These are phyloP conservation scores for Orchesellides sinensis DNA, from an alignment of 2,888 invertebrate genomes.

Conservation along the genomic window DNA sequence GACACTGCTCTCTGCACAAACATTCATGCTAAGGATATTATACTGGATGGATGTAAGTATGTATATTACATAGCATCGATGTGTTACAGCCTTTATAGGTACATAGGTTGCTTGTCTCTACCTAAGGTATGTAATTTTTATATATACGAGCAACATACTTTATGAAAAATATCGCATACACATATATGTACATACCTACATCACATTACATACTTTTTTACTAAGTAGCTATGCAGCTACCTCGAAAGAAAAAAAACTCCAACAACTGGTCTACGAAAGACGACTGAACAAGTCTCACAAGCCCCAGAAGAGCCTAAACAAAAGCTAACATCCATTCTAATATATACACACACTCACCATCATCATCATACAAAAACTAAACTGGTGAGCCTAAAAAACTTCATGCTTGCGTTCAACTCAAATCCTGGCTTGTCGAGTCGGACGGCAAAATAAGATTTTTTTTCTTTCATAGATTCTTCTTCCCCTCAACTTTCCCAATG, in stretches of 20 bases:
- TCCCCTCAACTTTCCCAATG: conserved; percentile 38
- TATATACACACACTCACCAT: conserved; percentile 26
- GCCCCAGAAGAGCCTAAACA: conserved; percentile 43
- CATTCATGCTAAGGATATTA: too few species aligned
- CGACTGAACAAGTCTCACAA: conserved; percentile 44
- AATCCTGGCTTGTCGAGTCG: conserved; percentile 46
- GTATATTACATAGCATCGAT: too few species aligned
- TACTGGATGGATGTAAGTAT: too few species aligned
- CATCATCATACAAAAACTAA: conserved; percentile 32
- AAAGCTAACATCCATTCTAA: conserved; percentile 51
- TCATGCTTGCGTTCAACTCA: conserved; percentile 13
- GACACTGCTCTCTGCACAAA: too few species aligned
- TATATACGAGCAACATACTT: neutral
- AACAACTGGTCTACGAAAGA: conserved; percentile 50
- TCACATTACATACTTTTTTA: neutral
- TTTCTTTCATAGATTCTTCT: conserved; percentile 11
- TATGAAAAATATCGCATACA: too few species aligned
- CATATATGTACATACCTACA: neutral
- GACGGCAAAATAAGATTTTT: conserved; percentile 52
- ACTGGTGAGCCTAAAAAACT: conserved; percentile 36
- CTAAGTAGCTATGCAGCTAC: conserved; percentile 3
- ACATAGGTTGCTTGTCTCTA: too few species aligned
- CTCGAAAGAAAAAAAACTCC: conserved; percentile 34
- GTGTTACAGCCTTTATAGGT: too few species aligned
- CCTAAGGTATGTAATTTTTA: too few species aligned